Percentiles rank a stretch among this genome's conserved stretches.
Conservation (phyloP, 1,140 invertebrate genomes). For the Triops longicaudatus region DNA sequence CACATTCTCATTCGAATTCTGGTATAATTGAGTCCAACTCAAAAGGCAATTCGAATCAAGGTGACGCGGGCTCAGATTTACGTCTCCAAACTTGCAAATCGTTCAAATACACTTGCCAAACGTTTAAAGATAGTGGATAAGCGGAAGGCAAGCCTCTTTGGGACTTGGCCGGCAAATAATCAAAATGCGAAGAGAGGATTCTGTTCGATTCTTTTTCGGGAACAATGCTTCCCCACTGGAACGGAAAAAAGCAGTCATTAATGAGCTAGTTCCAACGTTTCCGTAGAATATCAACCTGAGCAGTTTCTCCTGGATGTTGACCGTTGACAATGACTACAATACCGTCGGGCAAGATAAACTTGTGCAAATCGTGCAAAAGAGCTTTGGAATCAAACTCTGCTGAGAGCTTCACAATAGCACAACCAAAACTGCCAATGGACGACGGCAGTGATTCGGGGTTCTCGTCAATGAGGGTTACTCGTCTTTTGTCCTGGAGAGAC, state of each 20-base stretch:
- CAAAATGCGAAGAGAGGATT: constrained; percentile 8
- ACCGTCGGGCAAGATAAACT: neutral
- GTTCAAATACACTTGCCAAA: neutral
- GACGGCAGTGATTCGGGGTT: neutral
- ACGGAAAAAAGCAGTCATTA: neutral
- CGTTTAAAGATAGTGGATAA: neutral
- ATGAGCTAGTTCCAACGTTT: neutral
- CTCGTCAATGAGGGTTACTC: neutral
- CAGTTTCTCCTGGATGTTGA: neutral
- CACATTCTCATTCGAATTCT: constrained; percentile 24
- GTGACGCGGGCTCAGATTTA: neutral
- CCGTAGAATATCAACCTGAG: neutral
- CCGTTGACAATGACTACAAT: constrained; percentile 9
- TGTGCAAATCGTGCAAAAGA: constrained; percentile 1
- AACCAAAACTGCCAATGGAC: neutral
- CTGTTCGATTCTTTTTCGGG: neutral
- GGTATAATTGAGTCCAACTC: neutral
- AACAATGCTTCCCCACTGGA: neutral
- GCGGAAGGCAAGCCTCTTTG: neutral
- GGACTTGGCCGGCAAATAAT: neutral
- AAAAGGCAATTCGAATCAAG: neutral
- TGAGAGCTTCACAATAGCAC: neutral
- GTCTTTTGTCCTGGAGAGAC: neutral
- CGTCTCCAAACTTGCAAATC: constrained; percentile 11
- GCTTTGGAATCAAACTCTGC: neutral